Evolutionary conservation across 2,113 vertebrate species (phyloP).

Genomic region (Pontoporia blainvillei): DNA sequence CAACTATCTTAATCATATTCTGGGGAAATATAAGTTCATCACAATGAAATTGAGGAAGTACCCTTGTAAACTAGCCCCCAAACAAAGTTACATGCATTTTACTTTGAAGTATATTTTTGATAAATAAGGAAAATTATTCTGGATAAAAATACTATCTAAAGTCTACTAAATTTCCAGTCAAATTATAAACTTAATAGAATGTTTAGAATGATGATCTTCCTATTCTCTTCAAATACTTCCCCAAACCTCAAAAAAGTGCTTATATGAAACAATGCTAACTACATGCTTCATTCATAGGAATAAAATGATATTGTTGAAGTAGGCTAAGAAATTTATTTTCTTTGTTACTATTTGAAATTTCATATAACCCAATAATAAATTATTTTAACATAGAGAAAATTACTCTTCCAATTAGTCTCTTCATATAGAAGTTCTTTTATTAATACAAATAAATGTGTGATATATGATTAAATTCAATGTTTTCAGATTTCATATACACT

Average conservation of each 20-base stretch:
- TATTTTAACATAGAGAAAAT: neutral
- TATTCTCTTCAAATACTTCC: neutral
- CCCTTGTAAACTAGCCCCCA: neutral
- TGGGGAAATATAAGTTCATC: neutral
- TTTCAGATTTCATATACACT: neutral
- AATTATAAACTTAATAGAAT: neutral
- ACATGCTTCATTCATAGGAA: neutral
- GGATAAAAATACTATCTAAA: neutral
- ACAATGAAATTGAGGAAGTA: neutral
- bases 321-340: neutral
- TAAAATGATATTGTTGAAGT: neutral
- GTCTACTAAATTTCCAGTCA: neutral
- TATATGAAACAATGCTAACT: neutral
- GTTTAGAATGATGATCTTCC: neutral
- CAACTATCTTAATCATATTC: neutral
- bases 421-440: neutral
- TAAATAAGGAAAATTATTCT: neutral
- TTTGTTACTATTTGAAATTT: neutral
- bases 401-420: neutral
- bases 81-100: neutral
- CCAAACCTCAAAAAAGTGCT: neutral
- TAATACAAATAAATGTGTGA: neutral
- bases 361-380: neutral
- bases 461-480: neutral
- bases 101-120: neutral